Conservation (phyloP, 1,140 invertebrate species). For the Protaetia brevitarsis region DNA sequence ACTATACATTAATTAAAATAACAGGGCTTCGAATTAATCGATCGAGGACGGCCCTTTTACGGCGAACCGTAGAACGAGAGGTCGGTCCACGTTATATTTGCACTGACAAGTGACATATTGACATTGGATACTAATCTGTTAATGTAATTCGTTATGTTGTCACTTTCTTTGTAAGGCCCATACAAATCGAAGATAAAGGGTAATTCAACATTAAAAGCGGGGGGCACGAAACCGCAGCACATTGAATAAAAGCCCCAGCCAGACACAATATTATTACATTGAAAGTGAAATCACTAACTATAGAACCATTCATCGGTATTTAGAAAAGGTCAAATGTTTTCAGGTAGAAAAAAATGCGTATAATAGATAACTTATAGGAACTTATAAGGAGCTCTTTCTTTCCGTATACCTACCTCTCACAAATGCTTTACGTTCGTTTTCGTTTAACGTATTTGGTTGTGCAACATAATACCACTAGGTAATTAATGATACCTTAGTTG, state of each 20-base stretch:
- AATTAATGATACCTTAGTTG: too few species aligned
- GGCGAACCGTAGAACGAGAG: neutral
- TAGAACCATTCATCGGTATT: neutral
- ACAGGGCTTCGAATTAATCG: neutral
- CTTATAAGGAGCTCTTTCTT: too few species aligned
- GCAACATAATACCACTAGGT: too few species aligned
- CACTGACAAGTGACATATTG: constrained; percentile 29
- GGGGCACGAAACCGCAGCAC: constrained; percentile 25
- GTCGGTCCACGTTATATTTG: neutral
- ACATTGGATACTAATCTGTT: constrained; percentile 41
- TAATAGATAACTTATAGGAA: neutral
- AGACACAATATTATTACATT: neutral
- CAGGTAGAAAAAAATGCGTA: neutral
- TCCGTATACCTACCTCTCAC: too few species aligned
- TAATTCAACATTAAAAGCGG: constrained; percentile 33
- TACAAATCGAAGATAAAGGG: constrained; percentile 38
- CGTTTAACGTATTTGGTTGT: too few species aligned
- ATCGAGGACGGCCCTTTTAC: neutral
- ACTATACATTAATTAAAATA: constrained; percentile 14
- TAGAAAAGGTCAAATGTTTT: neutral
- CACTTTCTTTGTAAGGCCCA: constrained; percentile 35
- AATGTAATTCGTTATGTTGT: constrained; percentile 43
- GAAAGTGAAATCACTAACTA: neutral
- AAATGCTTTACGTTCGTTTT: too few species aligned
- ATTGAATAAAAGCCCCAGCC: neutral